Conservation (phyloP, 2,113 vertebrate genomes). For the Cranoglanis bouderius region DNA sequence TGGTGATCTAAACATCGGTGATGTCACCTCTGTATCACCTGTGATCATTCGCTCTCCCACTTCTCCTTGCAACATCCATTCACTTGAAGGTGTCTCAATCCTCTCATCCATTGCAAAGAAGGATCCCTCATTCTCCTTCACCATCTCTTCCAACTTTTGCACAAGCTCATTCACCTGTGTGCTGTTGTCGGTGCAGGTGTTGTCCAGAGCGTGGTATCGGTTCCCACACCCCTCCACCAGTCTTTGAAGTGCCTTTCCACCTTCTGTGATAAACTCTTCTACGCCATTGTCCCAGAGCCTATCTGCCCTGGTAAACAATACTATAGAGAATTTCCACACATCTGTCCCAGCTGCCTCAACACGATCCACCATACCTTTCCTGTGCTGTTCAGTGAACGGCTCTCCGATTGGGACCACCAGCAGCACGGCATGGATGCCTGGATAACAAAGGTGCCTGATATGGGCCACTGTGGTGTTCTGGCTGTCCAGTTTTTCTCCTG, state of each 20-base stretch:
- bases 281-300: conserved; percentile 70
- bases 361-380: conserved; percentile 68
- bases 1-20: conserved; percentile 71
- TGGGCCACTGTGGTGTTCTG: conserved; percentile 19
- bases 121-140: conserved; percentile 76
- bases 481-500: conserved; percentile 19
- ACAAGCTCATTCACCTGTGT: conserved; percentile 73
- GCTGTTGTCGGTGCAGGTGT: conserved; percentile 69
- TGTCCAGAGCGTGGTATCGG: conserved; percentile 75
- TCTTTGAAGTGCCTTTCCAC: conserved; percentile 71
- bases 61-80: conserved; percentile 53
- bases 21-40: conserved; percentile 65
- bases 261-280: conserved; percentile 73
- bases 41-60: conserved; percentile 68
- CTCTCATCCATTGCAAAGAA: conserved; percentile 69
- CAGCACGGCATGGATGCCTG: conserved; percentile 72
- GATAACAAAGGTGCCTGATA: conserved; percentile 64
- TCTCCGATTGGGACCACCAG: conserved; percentile 70
- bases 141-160: conserved; percentile 75
- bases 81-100: background rate
- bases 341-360: conserved; percentile 69
- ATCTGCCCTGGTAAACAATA: conserved; percentile 72
- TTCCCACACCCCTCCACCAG: conserved; percentile 74
- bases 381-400: conserved; percentile 67
- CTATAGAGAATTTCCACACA: conserved; percentile 74